These are phyloP conservation scores for Pogonomyrmex barbatus DNA, from an alignment of 1,140 invertebrate species.

Conservation along the genomic window DNA sequence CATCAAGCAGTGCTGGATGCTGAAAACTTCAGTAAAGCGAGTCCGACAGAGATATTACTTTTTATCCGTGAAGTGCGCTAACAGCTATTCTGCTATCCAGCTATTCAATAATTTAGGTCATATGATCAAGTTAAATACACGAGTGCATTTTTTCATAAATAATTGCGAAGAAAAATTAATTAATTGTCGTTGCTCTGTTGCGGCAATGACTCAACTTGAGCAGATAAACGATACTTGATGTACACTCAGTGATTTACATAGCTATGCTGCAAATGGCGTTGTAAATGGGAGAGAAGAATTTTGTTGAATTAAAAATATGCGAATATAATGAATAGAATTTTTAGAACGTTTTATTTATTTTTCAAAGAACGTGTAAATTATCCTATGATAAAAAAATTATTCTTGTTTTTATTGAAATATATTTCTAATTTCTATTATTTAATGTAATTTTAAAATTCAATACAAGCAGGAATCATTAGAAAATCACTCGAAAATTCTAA, in stretches of 20 bases:
- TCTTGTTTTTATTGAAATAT: background rate
- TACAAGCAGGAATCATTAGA: background rate
- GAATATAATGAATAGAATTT: background rate
- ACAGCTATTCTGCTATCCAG: background rate
- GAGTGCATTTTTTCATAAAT: background rate
- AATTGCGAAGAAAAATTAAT: background rate
- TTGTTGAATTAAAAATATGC: background rate
- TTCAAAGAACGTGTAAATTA: background rate
- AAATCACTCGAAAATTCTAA: background rate
- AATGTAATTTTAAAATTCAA: background rate
- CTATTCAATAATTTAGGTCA: background rate
- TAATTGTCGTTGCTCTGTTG: background rate
- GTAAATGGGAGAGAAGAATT: background rate
- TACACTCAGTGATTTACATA: background rate
- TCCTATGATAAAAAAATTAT: background rate
- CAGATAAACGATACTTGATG: background rate
- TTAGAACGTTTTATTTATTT: background rate
- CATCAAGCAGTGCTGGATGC: constrained; percentile 2
- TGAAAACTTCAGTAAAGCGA: background rate
- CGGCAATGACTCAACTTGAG: background rate
- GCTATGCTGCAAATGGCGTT: background rate
- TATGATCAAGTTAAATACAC: background rate
- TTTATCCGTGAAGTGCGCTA: background rate
- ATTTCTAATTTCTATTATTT: background rate
- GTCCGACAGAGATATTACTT: background rate